A percentile compares a stretch with the other conserved stretches of the same genome.
phyloP scores from a whole-genome alignment of 2,797 vertebrate genomes.

The Manis javanica region DNA sequence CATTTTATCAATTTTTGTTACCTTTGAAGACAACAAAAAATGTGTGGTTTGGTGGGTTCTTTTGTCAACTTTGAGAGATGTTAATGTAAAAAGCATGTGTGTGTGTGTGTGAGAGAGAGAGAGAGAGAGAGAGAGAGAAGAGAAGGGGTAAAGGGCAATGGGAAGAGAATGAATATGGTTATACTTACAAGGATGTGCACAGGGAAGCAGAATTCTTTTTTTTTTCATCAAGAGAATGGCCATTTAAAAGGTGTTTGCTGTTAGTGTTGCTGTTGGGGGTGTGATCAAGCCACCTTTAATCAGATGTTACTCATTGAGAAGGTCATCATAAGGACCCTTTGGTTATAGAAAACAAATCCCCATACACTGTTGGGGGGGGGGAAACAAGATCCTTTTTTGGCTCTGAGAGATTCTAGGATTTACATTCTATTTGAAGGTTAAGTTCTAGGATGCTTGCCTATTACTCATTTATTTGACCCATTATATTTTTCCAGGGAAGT shows the following conservation, averaged over 20 bases:
- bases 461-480: not conserved
- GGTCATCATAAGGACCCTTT: not conserved
- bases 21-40: not conserved
- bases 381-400: not conserved
- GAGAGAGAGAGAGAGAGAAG: not conserved
- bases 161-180: not conserved
- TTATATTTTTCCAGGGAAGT: not conserved
- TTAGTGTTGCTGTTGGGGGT: not conserved
- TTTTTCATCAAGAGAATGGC: not conserved
- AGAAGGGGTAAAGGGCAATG: not conserved
- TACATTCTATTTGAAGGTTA: not conserved
- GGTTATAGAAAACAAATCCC: not conserved
- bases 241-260: not conserved
- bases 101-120: not conserved
- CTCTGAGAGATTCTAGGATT: not conserved
- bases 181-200: not conserved
- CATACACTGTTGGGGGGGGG: not conserved
- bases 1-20: not conserved
- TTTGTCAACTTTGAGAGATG: not conserved
- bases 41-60: not conserved
- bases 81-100: not conserved
- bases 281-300: not conserved
- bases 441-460: not conserved
- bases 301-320: not conserved
- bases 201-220: not conserved